Conservation (phyloP, 2,113 vertebrate genomes). For the Zeus faber region DNA sequence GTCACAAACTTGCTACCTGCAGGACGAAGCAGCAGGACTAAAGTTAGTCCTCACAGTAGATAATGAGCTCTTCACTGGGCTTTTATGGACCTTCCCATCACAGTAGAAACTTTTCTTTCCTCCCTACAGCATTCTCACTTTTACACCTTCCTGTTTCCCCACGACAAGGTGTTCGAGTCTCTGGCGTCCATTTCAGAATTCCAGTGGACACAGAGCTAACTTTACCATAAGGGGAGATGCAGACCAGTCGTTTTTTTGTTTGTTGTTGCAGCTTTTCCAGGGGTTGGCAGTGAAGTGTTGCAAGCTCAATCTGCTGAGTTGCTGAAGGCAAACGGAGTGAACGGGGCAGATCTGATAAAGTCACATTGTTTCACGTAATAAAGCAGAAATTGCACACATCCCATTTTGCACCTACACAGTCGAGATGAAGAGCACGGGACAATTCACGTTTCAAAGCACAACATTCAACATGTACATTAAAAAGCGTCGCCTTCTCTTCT, state of each 20-base stretch:
- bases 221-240: too few relatives aligned
- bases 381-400: conserved; percentile 65
- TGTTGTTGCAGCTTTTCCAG: too few relatives aligned
- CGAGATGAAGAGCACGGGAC: conserved; percentile 38
- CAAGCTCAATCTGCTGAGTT: conserved; percentile 25
- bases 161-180: too few relatives aligned
- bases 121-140: not conserved
- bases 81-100: not conserved
- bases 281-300: conserved; percentile 51
- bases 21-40: conserved; percentile 15
- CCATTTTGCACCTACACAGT: conserved; percentile 43
- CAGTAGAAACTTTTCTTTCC: not conserved
- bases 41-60: too few relatives aligned
- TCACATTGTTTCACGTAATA: conserved; percentile 32
- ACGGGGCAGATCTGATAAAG: conserved; percentile 53
- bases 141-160: too few relatives aligned
- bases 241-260: too few relatives aligned
- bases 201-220: too few relatives aligned
- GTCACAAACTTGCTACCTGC: conserved; percentile 13
- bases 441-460: conserved; percentile 57
- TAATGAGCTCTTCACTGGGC: conserved; percentile 8
- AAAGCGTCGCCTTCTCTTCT: conserved; percentile 55
- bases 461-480: conserved; percentile 46
- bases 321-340: conserved; percentile 58
- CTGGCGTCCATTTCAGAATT: too few relatives aligned